Conservation (phyloP, 2,888 invertebrate species). For the Rhimphoctona megacephalus region DNA sequence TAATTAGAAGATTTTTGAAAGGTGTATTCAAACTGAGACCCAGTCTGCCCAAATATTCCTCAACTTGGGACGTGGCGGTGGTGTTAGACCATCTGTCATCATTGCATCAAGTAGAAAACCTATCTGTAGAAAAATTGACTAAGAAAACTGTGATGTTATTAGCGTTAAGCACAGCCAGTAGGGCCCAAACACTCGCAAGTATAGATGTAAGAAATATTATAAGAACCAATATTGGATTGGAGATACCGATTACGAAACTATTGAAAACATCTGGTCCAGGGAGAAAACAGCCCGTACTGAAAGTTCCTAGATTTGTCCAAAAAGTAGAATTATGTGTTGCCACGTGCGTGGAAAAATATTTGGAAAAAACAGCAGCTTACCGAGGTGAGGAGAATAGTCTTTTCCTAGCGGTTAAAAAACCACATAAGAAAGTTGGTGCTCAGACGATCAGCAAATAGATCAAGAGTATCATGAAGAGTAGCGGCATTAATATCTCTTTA, state of each 20-base stretch:
- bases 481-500: not conserved
- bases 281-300: slow-evolving; percentile 15
- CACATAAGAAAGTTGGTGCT: not conserved
- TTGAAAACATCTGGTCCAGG: slow-evolving; percentile 20
- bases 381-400: not conserved
- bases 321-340: not conserved
- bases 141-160: slow-evolving; percentile 24
- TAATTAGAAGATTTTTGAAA: slow-evolving; percentile 48
- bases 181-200: slow-evolving; percentile 24
- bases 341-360: too few species aligned
- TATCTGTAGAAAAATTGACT: not conserved
- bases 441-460: slow-evolving; percentile 22
- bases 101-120: too few species aligned
- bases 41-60: slow-evolving; percentile 46
- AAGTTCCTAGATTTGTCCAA: not conserved
- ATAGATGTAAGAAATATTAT: slow-evolving; percentile 28
- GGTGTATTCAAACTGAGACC: too few species aligned
- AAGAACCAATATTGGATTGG: not conserved
- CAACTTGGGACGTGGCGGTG: slow-evolving; percentile 45
- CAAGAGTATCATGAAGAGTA: not conserved
- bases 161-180: slow-evolving; percentile 16
- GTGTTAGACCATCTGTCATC: not conserved
- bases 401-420: slow-evolving; percentile 12
- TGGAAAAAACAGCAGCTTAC: not conserved
- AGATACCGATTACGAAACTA: slow-evolving; percentile 19